A percentile compares a stretch with the other conserved stretches of the same genome.
Conservation (phyloP, 1,140 invertebrate genomes). For the Fopius arisanus region DNA sequence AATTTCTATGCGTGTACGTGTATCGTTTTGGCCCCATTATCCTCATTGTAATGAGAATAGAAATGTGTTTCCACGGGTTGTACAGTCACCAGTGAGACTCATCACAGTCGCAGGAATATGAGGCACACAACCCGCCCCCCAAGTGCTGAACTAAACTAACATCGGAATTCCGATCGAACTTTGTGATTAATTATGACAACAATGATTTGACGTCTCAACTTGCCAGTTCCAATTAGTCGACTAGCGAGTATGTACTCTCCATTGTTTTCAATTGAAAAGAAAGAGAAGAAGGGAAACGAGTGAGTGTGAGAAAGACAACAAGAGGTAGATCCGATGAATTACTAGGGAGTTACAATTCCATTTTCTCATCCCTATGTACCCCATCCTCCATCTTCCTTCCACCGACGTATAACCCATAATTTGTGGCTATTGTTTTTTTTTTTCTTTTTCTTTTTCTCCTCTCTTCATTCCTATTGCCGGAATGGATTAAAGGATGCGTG, state of each 20-base stretch:
- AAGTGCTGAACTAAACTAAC: no score
- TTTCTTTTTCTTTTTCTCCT: not conserved
- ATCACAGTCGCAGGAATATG: not conserved
- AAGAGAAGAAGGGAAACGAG: not conserved
- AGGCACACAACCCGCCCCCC: no score
- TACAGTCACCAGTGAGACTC: not conserved
- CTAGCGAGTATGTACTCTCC: not conserved
- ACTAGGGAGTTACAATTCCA: constrained; percentile 8
- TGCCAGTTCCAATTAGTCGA: constrained; percentile 18
- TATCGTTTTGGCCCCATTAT: constrained; percentile 18
- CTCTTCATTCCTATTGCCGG: not conserved
- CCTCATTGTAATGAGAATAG: not conserved
- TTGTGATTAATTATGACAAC: constrained; percentile 28
- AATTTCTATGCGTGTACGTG: not conserved
- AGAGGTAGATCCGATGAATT: constrained; percentile 1
- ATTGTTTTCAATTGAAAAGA: constrained; percentile 10
- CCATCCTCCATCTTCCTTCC: not conserved
- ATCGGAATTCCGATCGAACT: constrained; percentile 6
- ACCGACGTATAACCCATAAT: not conserved
- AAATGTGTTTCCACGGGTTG: not conserved
- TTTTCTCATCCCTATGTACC: not conserved
- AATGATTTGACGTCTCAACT: constrained; percentile 25
- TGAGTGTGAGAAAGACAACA: constrained; percentile 12
- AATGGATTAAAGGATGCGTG: constrained; percentile 18
- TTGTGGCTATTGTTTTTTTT: not conserved